Base-by-base conservation (phyloP, 1,140 invertebrate species). In the Pseudomyrmex concolor region DNA sequence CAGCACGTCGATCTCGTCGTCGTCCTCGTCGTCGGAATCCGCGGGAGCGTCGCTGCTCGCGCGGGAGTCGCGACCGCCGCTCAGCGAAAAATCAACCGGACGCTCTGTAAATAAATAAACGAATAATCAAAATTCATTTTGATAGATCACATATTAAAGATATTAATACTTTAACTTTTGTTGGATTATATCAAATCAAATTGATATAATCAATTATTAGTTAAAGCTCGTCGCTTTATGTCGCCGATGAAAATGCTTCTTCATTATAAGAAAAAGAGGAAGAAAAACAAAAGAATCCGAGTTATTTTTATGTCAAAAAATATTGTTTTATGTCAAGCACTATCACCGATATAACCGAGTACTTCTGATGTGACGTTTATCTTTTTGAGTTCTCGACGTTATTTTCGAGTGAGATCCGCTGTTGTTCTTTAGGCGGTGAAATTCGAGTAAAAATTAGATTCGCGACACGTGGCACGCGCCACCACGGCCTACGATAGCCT, bases 1-100 rank as follows among this genome's bases (percentile, higher is more conserved):
- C 2, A 94, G 88, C 1, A 94, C 92, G 85, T 94, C 93, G 80
- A 94, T 94, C 70, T 94, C 93, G 86, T 94, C 93, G 5, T 90
- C 89, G 51, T 94, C 93, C 83, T 94, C 93, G 5, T 90, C 89
- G 45, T 94, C 93, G 15, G 93, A 94, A 54, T 94, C 93, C 2
- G 83, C 84, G 5, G 91, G 85, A 0, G 91, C 92, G 74, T 93
- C 93, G 70, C 94, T 94, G 74, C 92, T 93, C 63, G 90, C 93
- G 15, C 92, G 92, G 10, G 92, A 93, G 73, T 94, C 93, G 25
- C 93, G 90, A 0, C 92, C 92, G 60, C 92, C 91, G 70, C 88
- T 92, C 62, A 93, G 64, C 5, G 94, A 94, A 80, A 94, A 94
- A 63, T 94, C 94, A 73, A 94, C 92, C 1, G 94, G 94, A 64